phyloP scores from a whole-genome alignment of 1,140 invertebrate species.

The Lordiphosa collinella region DNA sequence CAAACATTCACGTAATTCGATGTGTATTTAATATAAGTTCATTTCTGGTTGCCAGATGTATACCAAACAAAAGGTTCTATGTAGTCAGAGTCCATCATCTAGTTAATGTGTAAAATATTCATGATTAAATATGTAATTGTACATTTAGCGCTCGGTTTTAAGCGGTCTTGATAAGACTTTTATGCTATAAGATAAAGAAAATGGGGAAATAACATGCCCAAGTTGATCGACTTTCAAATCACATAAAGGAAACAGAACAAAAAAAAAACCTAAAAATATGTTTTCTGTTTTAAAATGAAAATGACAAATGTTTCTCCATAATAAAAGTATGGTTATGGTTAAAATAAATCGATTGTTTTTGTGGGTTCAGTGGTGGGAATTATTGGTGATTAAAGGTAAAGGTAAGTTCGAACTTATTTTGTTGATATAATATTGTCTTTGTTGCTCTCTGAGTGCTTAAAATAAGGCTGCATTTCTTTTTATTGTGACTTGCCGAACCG shows the following conservation, averaged over 20 bases:
- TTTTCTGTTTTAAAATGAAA: slow-evolving; percentile 64
- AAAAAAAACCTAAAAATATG: slow-evolving; percentile 48
- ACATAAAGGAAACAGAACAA: slow-evolving; percentile 20
- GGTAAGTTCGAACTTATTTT: no score
- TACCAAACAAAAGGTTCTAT: slow-evolving; percentile 30
- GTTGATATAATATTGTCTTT: no score
- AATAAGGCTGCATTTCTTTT: no score
- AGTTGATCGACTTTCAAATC: slow-evolving; percentile 52
- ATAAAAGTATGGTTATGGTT: slow-evolving; percentile 73
- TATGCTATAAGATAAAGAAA: slow-evolving; percentile 50
- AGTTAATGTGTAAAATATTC: slow-evolving; percentile 69
- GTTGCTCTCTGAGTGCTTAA: no score
- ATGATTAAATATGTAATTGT: slow-evolving; percentile 53
- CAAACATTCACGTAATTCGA: slow-evolving; percentile 27
- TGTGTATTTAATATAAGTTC: slow-evolving; percentile 61
- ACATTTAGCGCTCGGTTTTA: slow-evolving; percentile 71
- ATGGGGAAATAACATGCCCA: slow-evolving; percentile 9
- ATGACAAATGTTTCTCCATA: slow-evolving; percentile 70
- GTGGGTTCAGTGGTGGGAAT: not conserved
- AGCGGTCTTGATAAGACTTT: slow-evolving; percentile 74
- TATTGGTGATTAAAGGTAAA: no score
- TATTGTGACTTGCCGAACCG: no score
- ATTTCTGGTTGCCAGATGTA: slow-evolving; percentile 64
- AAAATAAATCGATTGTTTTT: slow-evolving; percentile 34
- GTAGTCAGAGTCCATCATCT: slow-evolving; percentile 58